Evolutionary conservation across 2,888 invertebrate genomes (phyloP).

Genomic region (Lithophane socia): DNA sequence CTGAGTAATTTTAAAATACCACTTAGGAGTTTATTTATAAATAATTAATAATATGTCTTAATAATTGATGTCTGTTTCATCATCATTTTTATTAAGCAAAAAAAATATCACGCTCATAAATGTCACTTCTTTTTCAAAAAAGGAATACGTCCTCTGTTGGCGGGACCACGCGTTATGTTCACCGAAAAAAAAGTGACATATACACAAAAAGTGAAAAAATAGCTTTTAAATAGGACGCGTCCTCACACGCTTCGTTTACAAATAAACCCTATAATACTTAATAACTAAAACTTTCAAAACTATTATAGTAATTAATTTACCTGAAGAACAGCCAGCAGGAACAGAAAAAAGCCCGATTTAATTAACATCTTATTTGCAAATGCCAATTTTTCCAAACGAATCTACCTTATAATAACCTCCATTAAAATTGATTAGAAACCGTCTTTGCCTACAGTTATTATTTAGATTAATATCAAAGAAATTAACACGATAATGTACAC

Average conservation of each 20-base stretch:
- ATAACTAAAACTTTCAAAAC: background rate
- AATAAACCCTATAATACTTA: too few relatives aligned
- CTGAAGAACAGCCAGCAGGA: conserved; percentile 24
- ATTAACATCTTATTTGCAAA: conserved; percentile 10
- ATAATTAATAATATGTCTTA: too few relatives aligned
- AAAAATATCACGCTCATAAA: too few relatives aligned
- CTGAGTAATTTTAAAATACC: background rate
- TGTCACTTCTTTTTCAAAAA: too few relatives aligned
- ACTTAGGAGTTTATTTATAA: too few relatives aligned
- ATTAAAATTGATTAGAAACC: background rate
- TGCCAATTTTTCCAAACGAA: background rate
- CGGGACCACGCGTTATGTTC: too few relatives aligned
- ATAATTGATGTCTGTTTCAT: too few relatives aligned
- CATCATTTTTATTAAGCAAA: background rate
- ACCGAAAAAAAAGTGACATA: too few relatives aligned
- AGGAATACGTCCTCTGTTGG: too few relatives aligned
- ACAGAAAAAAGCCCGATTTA: background rate
- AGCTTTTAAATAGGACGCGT: too few relatives aligned
- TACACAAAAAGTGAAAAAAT: too few relatives aligned
- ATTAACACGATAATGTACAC: background rate
- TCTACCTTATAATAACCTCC: background rate
- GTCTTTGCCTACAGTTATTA: background rate
- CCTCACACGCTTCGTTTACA: too few relatives aligned
- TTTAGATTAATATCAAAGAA: conserved; percentile 18
- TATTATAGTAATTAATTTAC: conserved; percentile 4